phyloP scores from a whole-genome alignment of 2,797 vertebrate species.

The Tauraco hartlaubi region DNA sequence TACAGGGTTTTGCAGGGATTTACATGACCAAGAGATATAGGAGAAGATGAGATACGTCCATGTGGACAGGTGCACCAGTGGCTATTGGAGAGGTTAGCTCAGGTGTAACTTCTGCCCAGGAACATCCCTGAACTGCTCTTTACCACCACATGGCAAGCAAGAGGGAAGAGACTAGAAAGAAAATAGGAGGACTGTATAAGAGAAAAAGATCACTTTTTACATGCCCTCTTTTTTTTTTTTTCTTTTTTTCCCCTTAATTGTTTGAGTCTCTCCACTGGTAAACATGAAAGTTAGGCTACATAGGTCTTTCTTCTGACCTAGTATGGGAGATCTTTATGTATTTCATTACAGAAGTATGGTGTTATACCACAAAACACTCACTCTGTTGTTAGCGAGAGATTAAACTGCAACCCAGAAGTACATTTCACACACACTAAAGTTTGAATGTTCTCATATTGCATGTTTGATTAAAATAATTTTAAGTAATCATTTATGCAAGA shows the following conservation, averaged over 20 bases:
- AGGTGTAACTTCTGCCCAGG: background rate
- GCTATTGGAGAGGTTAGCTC: background rate
- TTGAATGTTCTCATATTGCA: background rate
- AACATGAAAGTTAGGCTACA: background rate
- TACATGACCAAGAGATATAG: background rate
- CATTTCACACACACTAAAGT: background rate
- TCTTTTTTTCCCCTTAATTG: background rate
- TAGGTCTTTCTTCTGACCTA: background rate
- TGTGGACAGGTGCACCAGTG: accelerated
- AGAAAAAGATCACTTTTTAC: background rate
- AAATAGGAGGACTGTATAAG: background rate
- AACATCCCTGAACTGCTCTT: background rate
- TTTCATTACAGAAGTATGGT: background rate
- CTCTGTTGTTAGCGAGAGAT: background rate
- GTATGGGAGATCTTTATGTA: background rate
- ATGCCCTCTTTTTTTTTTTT: background rate
- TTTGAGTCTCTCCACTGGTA: background rate
- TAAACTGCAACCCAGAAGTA: background rate
- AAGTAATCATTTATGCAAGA: background rate
- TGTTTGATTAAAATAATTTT: background rate
- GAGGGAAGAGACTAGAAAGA: background rate
- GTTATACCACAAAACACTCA: background rate
- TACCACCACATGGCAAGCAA: background rate
- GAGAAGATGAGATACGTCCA: background rate
- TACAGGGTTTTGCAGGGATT: background rate